Evolutionary conservation across 1,140 invertebrate genomes (phyloP).

Genomic region (Radopholus similis): DNA sequence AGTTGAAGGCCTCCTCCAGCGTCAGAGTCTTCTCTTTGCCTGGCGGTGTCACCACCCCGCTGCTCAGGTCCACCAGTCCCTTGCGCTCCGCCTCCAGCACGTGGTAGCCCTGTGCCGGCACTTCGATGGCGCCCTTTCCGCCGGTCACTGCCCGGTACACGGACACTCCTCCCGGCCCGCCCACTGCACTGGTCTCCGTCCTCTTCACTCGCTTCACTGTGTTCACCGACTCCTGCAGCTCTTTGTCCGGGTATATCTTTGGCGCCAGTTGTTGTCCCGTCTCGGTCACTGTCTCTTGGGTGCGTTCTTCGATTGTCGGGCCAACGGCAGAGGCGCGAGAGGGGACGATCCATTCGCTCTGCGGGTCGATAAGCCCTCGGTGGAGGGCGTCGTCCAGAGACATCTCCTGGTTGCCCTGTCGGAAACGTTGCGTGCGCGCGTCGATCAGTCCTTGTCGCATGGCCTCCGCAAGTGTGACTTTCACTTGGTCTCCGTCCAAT

Average conservation of each 20-base stretch:
- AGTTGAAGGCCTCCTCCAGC: conserved; percentile 73
- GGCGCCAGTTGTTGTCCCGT: conserved; percentile 63
- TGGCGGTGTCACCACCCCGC: conserved; percentile 66
- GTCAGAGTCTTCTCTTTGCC: conserved; percentile 67
- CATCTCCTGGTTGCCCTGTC: conserved; percentile 71
- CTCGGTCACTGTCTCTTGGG: conserved; percentile 69
- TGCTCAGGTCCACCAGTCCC: conserved; percentile 74
- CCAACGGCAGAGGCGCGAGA: conserved; percentile 63
- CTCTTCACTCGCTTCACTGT: conserved; percentile 57
- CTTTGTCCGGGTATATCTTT: conserved; percentile 55
- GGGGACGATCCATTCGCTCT: conserved; percentile 62
- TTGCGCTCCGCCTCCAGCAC: conserved; percentile 77
- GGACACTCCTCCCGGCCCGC: conserved; percentile 56
- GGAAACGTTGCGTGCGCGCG: conserved; percentile 73
- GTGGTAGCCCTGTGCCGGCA: conserved; percentile 55
- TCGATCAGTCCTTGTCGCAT: conserved; percentile 75
- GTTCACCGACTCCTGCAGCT: conserved; percentile 52
- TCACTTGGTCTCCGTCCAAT: conserved; percentile 72
- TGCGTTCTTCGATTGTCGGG: conserved; percentile 65
- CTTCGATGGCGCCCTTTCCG: conserved; percentile 57
- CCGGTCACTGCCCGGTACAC: conserved; percentile 59
- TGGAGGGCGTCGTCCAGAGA: conserved; percentile 76
- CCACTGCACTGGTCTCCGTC: conserved; percentile 57
- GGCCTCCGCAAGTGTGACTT: conserved; percentile 71
- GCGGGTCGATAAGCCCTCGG: conserved; percentile 61